Conservation (phyloP, 1,140 invertebrate species). For the Pseudomyrmex dendroicus region DNA sequence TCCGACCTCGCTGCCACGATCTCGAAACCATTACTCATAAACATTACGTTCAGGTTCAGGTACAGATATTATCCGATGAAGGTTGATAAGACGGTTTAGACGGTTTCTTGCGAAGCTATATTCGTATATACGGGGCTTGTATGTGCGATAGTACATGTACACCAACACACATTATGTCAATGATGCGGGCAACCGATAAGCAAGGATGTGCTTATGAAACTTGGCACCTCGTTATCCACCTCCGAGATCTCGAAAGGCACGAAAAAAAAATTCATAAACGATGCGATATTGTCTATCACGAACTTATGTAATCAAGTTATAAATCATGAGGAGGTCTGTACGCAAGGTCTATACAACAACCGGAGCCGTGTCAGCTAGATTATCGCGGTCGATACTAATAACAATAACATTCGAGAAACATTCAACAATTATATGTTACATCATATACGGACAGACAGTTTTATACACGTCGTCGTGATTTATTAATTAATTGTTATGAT, state of each 20-base stretch:
- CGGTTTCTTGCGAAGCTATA: constrained; percentile 66
- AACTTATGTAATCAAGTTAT: constrained; percentile 59
- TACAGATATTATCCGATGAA: constrained; percentile 73
- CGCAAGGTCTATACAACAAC: background rate
- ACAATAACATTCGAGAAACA: background rate
- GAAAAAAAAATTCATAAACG: constrained; percentile 65
- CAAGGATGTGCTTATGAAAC: constrained; percentile 74
- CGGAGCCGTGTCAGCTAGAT: background rate
- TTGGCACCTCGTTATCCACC: constrained; percentile 69
- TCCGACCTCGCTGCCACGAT: constrained; percentile 73
- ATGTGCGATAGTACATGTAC: background rate
- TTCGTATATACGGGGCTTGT: constrained; percentile 34
- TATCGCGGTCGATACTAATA: background rate
- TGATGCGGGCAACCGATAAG: constrained; percentile 68
- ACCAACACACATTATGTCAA: constrained; percentile 59
- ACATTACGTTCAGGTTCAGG: constrained; percentile 68
- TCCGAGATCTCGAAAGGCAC: constrained; percentile 45
- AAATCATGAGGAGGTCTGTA: constrained; percentile 25
- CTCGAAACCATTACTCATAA: constrained; percentile 76
- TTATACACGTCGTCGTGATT: background rate
- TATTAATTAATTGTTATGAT: background rate
- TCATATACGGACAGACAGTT: background rate
- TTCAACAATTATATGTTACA: background rate
- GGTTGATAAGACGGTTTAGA: constrained; percentile 74
- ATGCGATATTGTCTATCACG: constrained; percentile 49